Conservation (phyloP, 1,140 invertebrate genomes). For the Nasonia vitripennis region DNA sequence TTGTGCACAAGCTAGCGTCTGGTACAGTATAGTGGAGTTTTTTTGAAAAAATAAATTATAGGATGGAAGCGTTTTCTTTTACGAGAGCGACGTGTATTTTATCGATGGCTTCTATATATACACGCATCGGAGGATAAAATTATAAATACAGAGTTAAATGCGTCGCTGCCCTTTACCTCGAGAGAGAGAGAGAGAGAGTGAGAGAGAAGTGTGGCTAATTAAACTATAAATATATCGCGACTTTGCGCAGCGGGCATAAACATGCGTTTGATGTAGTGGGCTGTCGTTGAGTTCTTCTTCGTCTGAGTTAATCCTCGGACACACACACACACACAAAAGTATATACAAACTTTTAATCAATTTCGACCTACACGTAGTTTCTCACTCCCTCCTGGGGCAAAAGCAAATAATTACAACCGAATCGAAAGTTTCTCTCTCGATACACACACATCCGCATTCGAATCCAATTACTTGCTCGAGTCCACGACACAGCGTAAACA, state of each 20-base stretch:
- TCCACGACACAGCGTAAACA: too few relatives aligned
- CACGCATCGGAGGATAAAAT: not conserved
- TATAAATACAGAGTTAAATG: slow-evolving; percentile 5
- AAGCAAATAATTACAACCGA: not conserved
- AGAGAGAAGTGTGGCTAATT: not conserved
- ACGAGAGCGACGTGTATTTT: not conserved
- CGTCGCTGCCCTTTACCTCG: not conserved
- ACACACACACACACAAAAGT: too few relatives aligned
- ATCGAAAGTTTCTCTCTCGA: too few relatives aligned
- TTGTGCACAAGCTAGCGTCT: too few relatives aligned
- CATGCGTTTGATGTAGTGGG: not conserved
- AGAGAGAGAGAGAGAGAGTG: too few relatives aligned
- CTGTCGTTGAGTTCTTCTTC: not conserved
- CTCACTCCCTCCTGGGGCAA: not conserved
- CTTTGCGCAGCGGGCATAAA: not conserved
- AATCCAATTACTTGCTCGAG: too few relatives aligned
- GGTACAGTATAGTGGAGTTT: not conserved
- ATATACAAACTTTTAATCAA: too few relatives aligned
- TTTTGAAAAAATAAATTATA: too few relatives aligned
- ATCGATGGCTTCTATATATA: not conserved
- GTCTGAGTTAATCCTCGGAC: not conserved
- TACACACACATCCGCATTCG: too few relatives aligned
- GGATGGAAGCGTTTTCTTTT: too few relatives aligned
- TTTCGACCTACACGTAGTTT: not conserved
- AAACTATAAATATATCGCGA: not conserved